Percentiles rank a stretch among this genome's conserved stretches.
These are phyloP conservation scores for Brachyrhaphis roseni DNA, from an alignment of 2,797 vertebrate species.

Conservation along the genomic window DNA sequence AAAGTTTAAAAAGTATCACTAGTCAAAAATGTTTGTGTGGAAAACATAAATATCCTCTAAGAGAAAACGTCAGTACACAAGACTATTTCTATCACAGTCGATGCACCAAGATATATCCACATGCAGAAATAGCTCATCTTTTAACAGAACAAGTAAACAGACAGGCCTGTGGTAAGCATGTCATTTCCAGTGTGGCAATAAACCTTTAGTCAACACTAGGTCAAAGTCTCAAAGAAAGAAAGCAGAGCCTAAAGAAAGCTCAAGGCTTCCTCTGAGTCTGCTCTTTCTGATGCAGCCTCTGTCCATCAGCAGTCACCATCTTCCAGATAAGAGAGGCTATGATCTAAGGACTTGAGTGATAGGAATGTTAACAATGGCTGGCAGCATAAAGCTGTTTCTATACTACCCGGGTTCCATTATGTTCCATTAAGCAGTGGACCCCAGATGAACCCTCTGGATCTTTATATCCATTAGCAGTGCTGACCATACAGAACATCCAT, in stretches of 20 bases:
- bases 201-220: constrained; percentile 3
- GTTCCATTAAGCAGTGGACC: constrained; percentile 65
- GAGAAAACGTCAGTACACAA: constrained; percentile 18
- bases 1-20: neutral
- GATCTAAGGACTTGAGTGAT: constrained; percentile 33
- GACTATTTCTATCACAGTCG: constrained; percentile 19
- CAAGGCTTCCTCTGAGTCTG: constrained; percentile 7
- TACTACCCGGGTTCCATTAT: constrained; percentile 65
- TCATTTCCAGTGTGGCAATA: constrained; percentile 6
- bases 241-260: constrained; percentile 3
- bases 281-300: constrained; percentile 33
- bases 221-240: constrained; percentile 25
- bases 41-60: neutral
- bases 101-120: constrained; percentile 24
- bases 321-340: constrained; percentile 32
- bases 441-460: constrained; percentile 45
- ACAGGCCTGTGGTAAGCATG: constrained; percentile 3
- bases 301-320: constrained; percentile 29
- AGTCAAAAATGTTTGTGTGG: neutral
- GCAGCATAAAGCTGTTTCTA: constrained; percentile 48
- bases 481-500: constrained; percentile 60
- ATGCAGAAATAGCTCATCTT: constrained; percentile 20
- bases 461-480: constrained; percentile 61
- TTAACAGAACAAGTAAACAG: constrained; percentile 22
- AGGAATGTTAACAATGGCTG: constrained; percentile 42